Percentiles rank a stretch among this genome's conserved stretches.
Conservation (phyloP, 2,888 invertebrate species). For the Zaprionus lineosus region DNA sequence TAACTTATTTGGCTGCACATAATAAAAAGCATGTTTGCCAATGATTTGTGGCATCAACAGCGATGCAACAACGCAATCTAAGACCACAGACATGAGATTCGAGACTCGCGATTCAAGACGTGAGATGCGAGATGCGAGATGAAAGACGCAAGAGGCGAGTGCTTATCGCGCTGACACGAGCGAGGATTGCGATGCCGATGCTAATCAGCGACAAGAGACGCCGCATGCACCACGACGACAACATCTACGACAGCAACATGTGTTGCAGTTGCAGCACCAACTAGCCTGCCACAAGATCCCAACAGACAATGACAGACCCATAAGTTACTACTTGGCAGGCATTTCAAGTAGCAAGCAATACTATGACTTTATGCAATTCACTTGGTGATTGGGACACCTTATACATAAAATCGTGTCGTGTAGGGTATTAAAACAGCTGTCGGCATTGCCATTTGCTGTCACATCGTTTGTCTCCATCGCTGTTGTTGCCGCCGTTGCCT, state of each 20-base stretch:
- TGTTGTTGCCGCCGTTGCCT: not conserved
- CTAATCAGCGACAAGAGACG: constrained; percentile 63
- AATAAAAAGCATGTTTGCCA: constrained; percentile 68
- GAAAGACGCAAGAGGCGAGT: constrained; percentile 1
- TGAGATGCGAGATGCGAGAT: not conserved
- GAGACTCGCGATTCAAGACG: not conserved
- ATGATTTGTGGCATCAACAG: constrained; percentile 69
- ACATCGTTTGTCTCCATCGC: constrained; percentile 29
- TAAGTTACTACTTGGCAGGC: not conserved
- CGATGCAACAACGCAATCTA: constrained; percentile 19
- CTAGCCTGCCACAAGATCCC: not conserved
- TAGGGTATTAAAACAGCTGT: constrained; percentile 45
- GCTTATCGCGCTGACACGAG: constrained; percentile 67
- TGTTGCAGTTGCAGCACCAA: constrained; percentile 45
- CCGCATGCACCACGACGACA: constrained; percentile 52
- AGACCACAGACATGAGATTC: constrained; percentile 5
- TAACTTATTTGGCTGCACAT: constrained; percentile 27
- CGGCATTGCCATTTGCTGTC: constrained; percentile 39
- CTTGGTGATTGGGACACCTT: too few relatives aligned
- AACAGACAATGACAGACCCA: not conserved
- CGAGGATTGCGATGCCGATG: constrained; percentile 48
- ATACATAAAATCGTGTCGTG: too few relatives aligned
- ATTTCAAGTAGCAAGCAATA: too few relatives aligned
- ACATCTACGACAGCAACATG: constrained; percentile 51
- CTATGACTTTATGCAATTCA: too few relatives aligned